A percentile compares a stretch with the other conserved stretches of the same genome.
phyloP scores from a whole-genome alignment of 2,113 vertebrate genomes.

The Micromys minutus region DNA sequence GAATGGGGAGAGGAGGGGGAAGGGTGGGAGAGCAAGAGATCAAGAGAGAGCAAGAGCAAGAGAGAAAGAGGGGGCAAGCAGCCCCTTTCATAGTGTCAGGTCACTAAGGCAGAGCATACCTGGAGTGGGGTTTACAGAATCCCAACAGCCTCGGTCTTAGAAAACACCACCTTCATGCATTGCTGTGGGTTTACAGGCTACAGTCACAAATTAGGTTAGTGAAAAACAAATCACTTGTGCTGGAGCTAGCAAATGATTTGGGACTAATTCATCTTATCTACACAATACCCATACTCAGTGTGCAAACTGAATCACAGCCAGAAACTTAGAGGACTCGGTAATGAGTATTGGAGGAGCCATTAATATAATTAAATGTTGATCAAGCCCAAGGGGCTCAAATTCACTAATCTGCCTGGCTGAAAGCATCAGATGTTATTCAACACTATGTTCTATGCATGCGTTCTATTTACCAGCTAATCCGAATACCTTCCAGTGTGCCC shows the following conservation, averaged over 20 bases:
- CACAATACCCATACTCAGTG: background rate
- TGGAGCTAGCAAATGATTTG: constrained; percentile 1
- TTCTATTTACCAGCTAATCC: background rate
- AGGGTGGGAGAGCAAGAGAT: too few species aligned
- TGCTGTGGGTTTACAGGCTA: background rate
- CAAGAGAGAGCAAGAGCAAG: too few species aligned
- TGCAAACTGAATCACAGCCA: background rate
- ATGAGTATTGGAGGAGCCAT: background rate
- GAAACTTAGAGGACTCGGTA: background rate
- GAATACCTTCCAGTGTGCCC: background rate
- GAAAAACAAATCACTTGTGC: background rate
- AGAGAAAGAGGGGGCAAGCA: too few species aligned
- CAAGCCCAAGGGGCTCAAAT: background rate
- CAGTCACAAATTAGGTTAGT: background rate
- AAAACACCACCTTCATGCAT: background rate
- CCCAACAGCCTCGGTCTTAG: background rate
- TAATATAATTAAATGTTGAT: background rate
- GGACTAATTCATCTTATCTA: background rate
- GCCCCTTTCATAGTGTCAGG: too few species aligned
- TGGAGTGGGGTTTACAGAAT: too few species aligned
- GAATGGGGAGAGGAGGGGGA: too few species aligned
- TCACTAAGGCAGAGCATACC: too few species aligned
- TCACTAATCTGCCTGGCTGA: background rate
- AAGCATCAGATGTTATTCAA: background rate
- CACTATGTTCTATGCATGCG: background rate